phyloP scores from a whole-genome alignment of 2,888 invertebrate species.

The Pasiphila rectangulata region DNA sequence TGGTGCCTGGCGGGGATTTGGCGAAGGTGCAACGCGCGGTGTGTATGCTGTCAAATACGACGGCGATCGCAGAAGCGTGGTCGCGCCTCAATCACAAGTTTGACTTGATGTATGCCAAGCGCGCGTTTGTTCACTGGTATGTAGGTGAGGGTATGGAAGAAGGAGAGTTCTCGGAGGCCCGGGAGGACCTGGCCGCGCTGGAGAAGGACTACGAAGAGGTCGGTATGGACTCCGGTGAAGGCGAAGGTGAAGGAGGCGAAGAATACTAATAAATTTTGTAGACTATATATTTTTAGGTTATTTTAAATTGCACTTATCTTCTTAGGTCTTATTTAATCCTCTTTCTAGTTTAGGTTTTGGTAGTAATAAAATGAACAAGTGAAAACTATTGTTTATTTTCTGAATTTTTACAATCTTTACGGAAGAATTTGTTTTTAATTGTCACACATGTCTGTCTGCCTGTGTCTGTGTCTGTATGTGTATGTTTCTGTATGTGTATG shows the following conservation, averaged over 20 bases:
- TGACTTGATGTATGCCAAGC: constrained; percentile 97
- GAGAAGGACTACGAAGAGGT: constrained; percentile 94
- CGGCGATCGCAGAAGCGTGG: constrained; percentile 98
- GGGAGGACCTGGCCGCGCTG: constrained; percentile 82
- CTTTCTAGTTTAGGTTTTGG: constrained; percentile 33
- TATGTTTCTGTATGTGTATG: no score
- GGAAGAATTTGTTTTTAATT: no score
- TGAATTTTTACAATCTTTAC: no score
- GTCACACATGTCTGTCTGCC: no score
- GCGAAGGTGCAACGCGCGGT: constrained; percentile 97
- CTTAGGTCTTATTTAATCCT: constrained; percentile 41
- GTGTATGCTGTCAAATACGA: constrained; percentile 98
- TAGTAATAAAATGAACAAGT: constrained; percentile 44
- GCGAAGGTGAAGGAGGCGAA: constrained; percentile 89
- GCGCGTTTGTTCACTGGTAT: constrained; percentile 98
- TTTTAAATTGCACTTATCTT: constrained; percentile 39
- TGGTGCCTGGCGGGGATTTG: constrained; percentile 94
- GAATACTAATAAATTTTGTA: constrained; percentile 82
- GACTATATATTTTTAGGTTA: constrained; percentile 47
- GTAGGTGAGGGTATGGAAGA: constrained; percentile 93
- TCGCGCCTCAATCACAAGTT: constrained; percentile 97
- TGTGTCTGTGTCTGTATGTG: no score
- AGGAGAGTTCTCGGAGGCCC: constrained; percentile 92
- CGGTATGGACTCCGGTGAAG: constrained; percentile 91
- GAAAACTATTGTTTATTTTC: constrained; percentile 35